A percentile compares a stretch with the other conserved stretches of the same genome.
Conservation (phyloP, 2,888 invertebrate genomes). For the Brachynemurus nebulosus region DNA sequence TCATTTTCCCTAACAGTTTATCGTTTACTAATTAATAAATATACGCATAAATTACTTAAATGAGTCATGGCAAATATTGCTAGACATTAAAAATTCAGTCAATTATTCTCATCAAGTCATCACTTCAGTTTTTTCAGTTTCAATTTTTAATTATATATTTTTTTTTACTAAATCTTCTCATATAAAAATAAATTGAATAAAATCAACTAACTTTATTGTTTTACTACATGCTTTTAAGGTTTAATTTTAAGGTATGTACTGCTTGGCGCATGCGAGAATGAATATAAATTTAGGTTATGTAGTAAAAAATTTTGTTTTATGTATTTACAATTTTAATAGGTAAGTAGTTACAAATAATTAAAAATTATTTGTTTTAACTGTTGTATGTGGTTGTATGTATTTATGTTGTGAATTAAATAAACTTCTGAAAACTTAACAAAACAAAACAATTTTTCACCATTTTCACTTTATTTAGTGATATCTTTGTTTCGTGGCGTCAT, state of each 20-base stretch:
- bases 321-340: too few relatives aligned
- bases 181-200: background rate
- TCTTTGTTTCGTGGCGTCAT: background rate
- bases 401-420: conserved; percentile 4
- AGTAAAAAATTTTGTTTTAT: too few relatives aligned
- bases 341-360: background rate
- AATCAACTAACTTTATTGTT: too few relatives aligned
- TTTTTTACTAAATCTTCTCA: too few relatives aligned
- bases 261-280: too few relatives aligned
- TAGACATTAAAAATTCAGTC: conserved; percentile 7
- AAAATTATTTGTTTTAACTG: background rate
- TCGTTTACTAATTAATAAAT: too few relatives aligned
- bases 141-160: background rate
- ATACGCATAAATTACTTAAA: background rate
- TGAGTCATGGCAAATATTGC: conserved; percentile 10
- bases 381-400: background rate
- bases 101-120: background rate
- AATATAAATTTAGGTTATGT: too few relatives aligned
- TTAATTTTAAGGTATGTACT: too few relatives aligned
- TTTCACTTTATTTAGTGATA: background rate
- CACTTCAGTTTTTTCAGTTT: background rate
- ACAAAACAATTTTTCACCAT: conserved; percentile 1
- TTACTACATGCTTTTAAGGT: too few relatives aligned
- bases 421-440: conserved; percentile 8
- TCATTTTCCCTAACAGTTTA: too few relatives aligned